Evolutionary conservation across 2,888 invertebrate genomes (phyloP).

Genomic region (Tigriopus californicus): DNA sequence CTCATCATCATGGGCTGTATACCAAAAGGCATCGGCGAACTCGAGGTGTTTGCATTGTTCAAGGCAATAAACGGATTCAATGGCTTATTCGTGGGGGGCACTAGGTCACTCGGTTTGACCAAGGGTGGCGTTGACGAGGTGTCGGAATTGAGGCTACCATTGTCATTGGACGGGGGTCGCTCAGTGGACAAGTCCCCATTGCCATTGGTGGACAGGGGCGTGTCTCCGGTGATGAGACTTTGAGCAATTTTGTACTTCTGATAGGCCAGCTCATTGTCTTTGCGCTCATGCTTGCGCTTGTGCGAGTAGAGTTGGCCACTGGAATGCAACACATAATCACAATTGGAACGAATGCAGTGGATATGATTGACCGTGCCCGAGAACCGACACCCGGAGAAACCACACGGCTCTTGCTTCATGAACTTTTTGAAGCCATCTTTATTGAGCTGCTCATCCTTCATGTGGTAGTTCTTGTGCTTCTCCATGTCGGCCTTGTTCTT

Average conservation of each 20-base stretch:
- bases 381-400: constrained; percentile 76
- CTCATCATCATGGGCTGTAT: no score
- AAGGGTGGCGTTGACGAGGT: not conserved
- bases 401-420: constrained; percentile 87
- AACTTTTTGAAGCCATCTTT: constrained; percentile 96
- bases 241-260: constrained; percentile 47
- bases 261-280: constrained; percentile 74
- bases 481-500: constrained; percentile 99
- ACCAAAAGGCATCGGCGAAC: no score
- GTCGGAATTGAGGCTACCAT: not conserved
- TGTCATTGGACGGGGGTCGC: not conserved
- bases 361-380: constrained; percentile 92
- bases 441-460: constrained; percentile 85
- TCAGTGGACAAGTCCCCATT: not conserved
- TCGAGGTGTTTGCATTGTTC: no score
- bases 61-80: no score
- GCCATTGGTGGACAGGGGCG: constrained; percentile 8
- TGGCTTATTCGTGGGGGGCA: no score
- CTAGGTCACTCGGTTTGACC: no score
- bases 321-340: constrained; percentile 87
- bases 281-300: constrained; percentile 84
- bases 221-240: constrained; percentile 31
- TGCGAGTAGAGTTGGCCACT: constrained; percentile 92
- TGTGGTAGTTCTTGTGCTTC: constrained; percentile 95
- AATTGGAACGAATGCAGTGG: constrained; percentile 67